Base-by-base conservation (phyloP, 2,888 invertebrate species). In the Sicus ferrugineus region DNA sequence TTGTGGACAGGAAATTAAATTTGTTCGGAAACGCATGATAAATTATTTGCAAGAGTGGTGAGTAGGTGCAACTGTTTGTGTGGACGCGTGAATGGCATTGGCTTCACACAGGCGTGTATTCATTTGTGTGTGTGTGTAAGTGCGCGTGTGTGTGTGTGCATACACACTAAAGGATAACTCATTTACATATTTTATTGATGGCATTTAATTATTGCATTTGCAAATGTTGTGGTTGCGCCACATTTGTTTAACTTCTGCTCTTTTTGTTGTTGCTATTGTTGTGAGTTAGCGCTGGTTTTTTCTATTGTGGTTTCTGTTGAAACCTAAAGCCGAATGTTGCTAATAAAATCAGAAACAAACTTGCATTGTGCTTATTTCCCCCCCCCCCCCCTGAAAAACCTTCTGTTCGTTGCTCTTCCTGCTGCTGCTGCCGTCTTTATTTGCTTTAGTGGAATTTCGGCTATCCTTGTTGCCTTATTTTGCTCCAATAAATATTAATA, bases 161-260 rank as follows among this genome's bases (percentile, higher is more conserved):
- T 34, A 6, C 30, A 52, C 26, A 52, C 21, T 48, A 59, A 67
- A 67, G 73, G 77, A 77, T 75, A 77, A 76, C 78, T 80, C 81
- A 80, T 80, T 81, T 81, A 74, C 81, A 81, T 80, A 81, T 81
- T 80, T 80, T 80, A 81, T 80, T 80, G 79, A 79, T 80, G 81
- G 78, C 81, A 78, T 81, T 80, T 81, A 81, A 80, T 80, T 81
- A 81, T 80, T 77, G 79, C 80, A 80, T 80, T 80, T 80, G 72
- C 67, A 71, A 72, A 70, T 71, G 69, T 67, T 68, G 70, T 68
- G 72, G 72, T 68, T 70, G 56, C 30, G 19, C 26, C 4, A 42
- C 28, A 19, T 46, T 58, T 48, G 46, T 66, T 46, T 16, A 23
- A 23, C 48, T 67, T 48, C 11, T 52, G 9, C 26, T 65, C 0